These are phyloP conservation scores for Achroia grisella DNA, from an alignment of 1,140 invertebrate genomes.

Conservation along the genomic window DNA sequence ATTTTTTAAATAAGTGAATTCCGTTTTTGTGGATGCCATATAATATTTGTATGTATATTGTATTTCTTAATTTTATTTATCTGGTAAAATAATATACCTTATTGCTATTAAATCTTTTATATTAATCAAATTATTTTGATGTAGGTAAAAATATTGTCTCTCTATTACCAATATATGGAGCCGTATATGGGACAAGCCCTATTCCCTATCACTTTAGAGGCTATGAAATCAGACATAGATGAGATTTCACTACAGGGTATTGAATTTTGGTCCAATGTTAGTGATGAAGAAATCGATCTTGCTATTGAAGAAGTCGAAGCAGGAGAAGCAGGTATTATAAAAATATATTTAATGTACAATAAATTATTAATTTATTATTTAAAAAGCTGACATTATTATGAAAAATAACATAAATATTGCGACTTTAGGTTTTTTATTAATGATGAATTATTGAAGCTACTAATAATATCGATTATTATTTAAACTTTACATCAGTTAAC, in stretches of 20 bases:
- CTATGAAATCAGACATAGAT: slow-evolving; percentile 98
- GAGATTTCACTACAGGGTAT: slow-evolving; percentile 98
- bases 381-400: no score
- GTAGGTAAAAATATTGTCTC: slow-evolving; percentile 93
- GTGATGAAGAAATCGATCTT: slow-evolving; percentile 99
- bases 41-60: no score
- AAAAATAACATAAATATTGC: no score
- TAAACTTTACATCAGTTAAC: no score
- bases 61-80: no score
- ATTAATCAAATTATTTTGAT: slow-evolving; percentile 9
- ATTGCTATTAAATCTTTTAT: neutral
- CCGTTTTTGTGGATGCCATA: no score
- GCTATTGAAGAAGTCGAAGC: slow-evolving; percentile 96
- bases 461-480: no score
- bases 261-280: slow-evolving; percentile 99
- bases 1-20: no score
- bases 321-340: slow-evolving; percentile 81
- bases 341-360: neutral
- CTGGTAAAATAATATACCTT: no score
- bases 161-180: slow-evolving; percentile 99
- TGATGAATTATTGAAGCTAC: no score
- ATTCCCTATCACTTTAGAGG: slow-evolving; percentile 99
- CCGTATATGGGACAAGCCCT: slow-evolving; percentile 98
- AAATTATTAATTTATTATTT: no score
- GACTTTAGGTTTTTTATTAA: no score